Conservation (phyloP, 2,888 invertebrate species). For the Agrochola lychnidis region DNA sequence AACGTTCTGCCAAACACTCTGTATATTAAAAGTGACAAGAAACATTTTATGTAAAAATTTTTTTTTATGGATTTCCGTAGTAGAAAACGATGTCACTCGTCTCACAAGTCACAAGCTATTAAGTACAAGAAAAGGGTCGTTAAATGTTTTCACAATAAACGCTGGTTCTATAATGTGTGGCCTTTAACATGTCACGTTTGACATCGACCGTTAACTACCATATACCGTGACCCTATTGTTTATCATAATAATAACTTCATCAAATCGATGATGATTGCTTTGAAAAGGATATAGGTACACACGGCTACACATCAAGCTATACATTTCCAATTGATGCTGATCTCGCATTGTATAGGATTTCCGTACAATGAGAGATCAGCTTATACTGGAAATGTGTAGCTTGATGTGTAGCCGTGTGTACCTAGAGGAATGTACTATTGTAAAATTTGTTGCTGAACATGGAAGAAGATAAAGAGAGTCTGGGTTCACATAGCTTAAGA, state of each 20-base stretch:
- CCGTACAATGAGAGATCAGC: too few relatives aligned
- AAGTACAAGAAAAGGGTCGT: constrained; percentile 12
- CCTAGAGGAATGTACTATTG: not conserved
- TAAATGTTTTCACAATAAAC: constrained; percentile 4
- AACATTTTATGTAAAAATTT: not conserved
- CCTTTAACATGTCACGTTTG: constrained; percentile 30
- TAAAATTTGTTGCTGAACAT: not conserved
- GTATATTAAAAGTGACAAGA: too few relatives aligned
- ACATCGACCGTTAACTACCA: not conserved
- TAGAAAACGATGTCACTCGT: not conserved
- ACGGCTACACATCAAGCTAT: too few relatives aligned
- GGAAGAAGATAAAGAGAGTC: not conserved
- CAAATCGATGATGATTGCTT: constrained; percentile 1
- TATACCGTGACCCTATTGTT: not conserved
- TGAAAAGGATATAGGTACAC: not conserved
- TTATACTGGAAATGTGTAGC: too few relatives aligned
- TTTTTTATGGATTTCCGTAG: not conserved
- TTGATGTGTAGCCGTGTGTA: too few relatives aligned
- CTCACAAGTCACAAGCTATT: not conserved
- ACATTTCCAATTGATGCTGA: too few relatives aligned
- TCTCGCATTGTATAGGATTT: too few relatives aligned
- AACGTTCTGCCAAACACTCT: too few relatives aligned
- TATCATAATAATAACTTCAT: not conserved
- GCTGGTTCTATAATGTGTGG: not conserved
- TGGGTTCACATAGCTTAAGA: not conserved